Evolutionary conservation across 2,888 invertebrate genomes (phyloP).

Genomic region (Argyra leucocephala): DNA sequence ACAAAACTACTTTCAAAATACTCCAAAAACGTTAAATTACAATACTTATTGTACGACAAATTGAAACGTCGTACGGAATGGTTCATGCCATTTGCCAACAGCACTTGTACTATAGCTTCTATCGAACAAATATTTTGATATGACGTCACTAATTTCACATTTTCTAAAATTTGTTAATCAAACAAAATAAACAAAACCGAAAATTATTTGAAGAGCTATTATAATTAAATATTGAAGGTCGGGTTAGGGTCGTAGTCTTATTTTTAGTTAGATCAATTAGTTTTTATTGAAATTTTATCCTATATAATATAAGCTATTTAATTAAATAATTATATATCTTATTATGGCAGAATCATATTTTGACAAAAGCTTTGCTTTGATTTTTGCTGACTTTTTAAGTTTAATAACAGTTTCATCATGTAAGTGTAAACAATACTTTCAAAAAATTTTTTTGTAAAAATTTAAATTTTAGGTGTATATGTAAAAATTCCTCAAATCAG

Average conservation of each 20-base stretch:
- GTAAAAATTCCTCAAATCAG: constrained; percentile 76
- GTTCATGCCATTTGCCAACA: too few relatives aligned
- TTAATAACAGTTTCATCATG: constrained; percentile 68
- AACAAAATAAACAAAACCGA: neutral
- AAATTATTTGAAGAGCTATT: neutral
- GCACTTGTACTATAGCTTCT: too few relatives aligned
- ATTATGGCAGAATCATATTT: constrained; percentile 30
- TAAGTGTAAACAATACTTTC: neutral
- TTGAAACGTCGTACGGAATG: too few relatives aligned
- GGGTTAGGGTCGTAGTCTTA: neutral
- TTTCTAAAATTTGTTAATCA: neutral
- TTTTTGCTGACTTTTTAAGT: constrained; percentile 53
- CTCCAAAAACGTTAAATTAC: too few relatives aligned
- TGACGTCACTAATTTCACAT: too few relatives aligned
- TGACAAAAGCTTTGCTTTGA: constrained; percentile 34
- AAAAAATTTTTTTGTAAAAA: too few relatives aligned
- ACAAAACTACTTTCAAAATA: too few relatives aligned
- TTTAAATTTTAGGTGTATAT: constrained; percentile 43
- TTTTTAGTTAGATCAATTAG: neutral
- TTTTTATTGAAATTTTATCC: neutral
- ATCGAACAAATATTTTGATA: too few relatives aligned
- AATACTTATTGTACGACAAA: too few relatives aligned
- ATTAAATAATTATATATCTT: constrained; percentile 15
- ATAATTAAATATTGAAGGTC: neutral
- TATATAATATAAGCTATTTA: too few relatives aligned